Conservation (phyloP, 2,888 invertebrate genomes). For the Eupithecia insigniata region DNA sequence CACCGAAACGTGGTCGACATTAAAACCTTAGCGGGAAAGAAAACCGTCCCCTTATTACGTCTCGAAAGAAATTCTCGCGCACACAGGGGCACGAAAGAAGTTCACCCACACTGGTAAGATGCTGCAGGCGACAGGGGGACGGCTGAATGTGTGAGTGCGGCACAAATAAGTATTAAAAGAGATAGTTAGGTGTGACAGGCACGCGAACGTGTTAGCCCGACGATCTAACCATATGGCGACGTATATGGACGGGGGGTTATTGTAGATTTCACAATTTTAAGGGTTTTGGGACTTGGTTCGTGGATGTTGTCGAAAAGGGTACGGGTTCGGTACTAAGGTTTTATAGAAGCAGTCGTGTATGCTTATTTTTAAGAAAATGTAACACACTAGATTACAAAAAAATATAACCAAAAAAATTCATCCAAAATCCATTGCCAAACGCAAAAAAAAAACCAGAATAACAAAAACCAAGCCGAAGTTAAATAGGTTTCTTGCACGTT, state of each 20-base stretch:
- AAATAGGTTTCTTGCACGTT: not conserved
- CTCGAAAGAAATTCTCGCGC: slow-evolving; percentile 83
- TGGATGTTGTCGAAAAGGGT: not conserved
- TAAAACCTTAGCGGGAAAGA: slow-evolving; percentile 85
- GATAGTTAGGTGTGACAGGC: slow-evolving; percentile 79
- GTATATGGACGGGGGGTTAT: slow-evolving; percentile 47
- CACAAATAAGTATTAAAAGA: slow-evolving; percentile 83
- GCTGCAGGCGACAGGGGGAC: slow-evolving; percentile 68
- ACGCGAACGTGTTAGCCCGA: slow-evolving; percentile 59
- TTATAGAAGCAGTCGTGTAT: not conserved
- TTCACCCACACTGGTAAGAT: slow-evolving; percentile 72
- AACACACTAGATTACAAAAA: not conserved
- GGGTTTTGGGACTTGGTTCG: not conserved
- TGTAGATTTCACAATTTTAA: slow-evolving; percentile 44
- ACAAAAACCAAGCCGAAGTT: not conserved
- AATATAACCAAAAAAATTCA: not conserved
- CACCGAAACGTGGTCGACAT: slow-evolving; percentile 84
- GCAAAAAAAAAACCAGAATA: too few relatives aligned
- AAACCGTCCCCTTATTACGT: slow-evolving; percentile 84
- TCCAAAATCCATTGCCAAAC: too few relatives aligned
- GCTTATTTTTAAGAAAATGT: not conserved
- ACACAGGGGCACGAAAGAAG: slow-evolving; percentile 80
- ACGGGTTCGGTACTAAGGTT: not conserved
- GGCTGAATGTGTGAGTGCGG: slow-evolving; percentile 69
- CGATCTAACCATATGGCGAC: slow-evolving; percentile 58